These are phyloP conservation scores for Myathropa florea DNA, from an alignment of 2,888 invertebrate species.

Conservation along the genomic window DNA sequence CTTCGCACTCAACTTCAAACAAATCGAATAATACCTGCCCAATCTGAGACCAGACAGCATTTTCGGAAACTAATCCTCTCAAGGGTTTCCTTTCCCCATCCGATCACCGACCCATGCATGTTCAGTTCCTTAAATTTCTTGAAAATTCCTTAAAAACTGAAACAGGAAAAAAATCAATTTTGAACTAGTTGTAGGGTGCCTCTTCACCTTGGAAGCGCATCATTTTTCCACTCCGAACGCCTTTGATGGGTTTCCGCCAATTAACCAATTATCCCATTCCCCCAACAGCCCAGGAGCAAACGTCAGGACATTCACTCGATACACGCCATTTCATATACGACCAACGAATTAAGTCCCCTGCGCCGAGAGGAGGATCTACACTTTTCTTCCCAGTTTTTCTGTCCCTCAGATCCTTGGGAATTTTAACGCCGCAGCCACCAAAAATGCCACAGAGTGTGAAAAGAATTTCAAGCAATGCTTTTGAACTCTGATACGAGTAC, in stretches of 20 bases:
- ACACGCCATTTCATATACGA: neutral
- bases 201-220: neutral
- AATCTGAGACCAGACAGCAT: too few relatives aligned
- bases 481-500: slow-evolving; percentile 14
- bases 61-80: too few relatives aligned
- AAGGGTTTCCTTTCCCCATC: too few relatives aligned
- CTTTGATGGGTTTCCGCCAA: slow-evolving; percentile 38
- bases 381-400: neutral
- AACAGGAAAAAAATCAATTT: neutral
- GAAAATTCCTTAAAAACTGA: too few relatives aligned
- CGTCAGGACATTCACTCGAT: too few relatives aligned
- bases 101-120: too few relatives aligned
- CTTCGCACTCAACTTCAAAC: too few relatives aligned
- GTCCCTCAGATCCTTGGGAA: neutral
- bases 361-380: neutral
- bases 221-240: slow-evolving; percentile 2
- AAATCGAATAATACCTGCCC: too few relatives aligned
- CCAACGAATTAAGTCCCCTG: neutral
- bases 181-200: neutral
- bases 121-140: too few relatives aligned
- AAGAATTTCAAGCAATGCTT: slow-evolving; percentile 17
- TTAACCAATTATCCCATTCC: slow-evolving; percentile 31
- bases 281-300: neutral
- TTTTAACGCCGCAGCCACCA: slow-evolving; percentile 19
- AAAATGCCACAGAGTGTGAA: slow-evolving; percentile 10